Conservation (phyloP, 92 coral and sea anemone genomes). For the Parazoanthus atlanticus region DNA sequence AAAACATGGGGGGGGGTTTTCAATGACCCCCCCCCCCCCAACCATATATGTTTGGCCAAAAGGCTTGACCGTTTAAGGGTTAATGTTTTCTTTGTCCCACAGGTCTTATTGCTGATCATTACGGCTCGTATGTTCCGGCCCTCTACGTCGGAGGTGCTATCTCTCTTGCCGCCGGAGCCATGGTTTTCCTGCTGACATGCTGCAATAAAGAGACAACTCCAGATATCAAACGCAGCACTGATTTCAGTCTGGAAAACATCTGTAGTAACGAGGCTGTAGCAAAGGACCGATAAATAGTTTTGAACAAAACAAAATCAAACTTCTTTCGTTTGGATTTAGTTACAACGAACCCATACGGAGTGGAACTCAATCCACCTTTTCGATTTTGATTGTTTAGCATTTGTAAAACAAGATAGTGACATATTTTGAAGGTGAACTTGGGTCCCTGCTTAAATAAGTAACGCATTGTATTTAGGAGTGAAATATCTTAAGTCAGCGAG, state of each 20-base stretch:
- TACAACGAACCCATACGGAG: background rate
- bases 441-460: no score
- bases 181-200: conserved; percentile 9
- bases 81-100: background rate
- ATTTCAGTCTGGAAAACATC: background rate
- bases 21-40: no score
- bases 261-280: background rate
- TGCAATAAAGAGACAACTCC: background rate
- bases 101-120: conserved; percentile 15
- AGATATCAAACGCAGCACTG: background rate
- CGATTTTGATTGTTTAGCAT: no score
- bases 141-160: conserved; percentile 1
- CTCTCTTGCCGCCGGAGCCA: background rate
- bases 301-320: background rate
- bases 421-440: no score
- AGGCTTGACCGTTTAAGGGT: no score
- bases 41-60: no score
- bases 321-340: background rate
- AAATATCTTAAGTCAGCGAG: no score
- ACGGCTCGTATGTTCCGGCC: conserved; percentile 4
- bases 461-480: no score
- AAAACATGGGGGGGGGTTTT: no score
- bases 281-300: background rate
- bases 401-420: no score
- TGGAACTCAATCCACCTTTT: background rate